phyloP scores from a whole-genome alignment of 2,888 invertebrate species.

The Noctua janthe region DNA sequence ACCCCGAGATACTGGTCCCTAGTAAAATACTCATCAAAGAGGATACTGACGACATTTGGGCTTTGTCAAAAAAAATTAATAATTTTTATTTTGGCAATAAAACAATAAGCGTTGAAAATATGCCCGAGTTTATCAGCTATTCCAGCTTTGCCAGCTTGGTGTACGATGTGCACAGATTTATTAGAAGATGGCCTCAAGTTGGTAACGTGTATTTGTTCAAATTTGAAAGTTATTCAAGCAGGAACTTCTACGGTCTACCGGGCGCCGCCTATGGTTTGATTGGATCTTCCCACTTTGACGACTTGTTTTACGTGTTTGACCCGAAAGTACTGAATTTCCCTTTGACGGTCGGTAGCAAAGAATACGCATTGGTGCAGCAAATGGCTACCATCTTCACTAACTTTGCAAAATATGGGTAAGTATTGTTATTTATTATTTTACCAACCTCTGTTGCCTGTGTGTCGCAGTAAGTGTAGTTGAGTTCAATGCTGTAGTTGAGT shows the following conservation, averaged over 20 bases:
- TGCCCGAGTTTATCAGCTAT: slow-evolving; percentile 69
- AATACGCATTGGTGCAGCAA: slow-evolving; percentile 40
- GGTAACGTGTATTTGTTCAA: slow-evolving; percentile 70
- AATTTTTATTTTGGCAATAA: slow-evolving; percentile 73
- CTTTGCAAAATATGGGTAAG: slow-evolving; percentile 42
- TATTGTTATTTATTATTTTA: background rate
- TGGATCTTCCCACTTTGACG: slow-evolving; percentile 75
- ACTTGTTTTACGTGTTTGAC: slow-evolving; percentile 75
- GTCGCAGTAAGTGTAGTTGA: background rate
- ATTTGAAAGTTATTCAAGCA: slow-evolving; percentile 71
- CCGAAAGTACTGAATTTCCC: slow-evolving; percentile 35
- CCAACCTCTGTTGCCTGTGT: too few species aligned
- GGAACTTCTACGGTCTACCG: slow-evolving; percentile 66
- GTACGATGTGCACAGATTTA: slow-evolving; percentile 66
- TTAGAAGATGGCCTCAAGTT: slow-evolving; percentile 59
- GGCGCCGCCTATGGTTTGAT: slow-evolving; percentile 68
- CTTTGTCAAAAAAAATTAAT: slow-evolving; percentile 70
- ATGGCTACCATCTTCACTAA: slow-evolving; percentile 41
- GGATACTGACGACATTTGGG: slow-evolving; percentile 60
- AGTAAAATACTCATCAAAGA: slow-evolving; percentile 66
- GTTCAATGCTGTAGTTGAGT: background rate
- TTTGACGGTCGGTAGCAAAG: slow-evolving; percentile 25
- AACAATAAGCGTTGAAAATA: slow-evolving; percentile 54
- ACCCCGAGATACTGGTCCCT: slow-evolving; percentile 72
- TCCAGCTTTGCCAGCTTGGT: slow-evolving; percentile 61